phyloP scores from a whole-genome alignment of 2,797 vertebrate species.

The Tragelaphus eurycerus region DNA sequence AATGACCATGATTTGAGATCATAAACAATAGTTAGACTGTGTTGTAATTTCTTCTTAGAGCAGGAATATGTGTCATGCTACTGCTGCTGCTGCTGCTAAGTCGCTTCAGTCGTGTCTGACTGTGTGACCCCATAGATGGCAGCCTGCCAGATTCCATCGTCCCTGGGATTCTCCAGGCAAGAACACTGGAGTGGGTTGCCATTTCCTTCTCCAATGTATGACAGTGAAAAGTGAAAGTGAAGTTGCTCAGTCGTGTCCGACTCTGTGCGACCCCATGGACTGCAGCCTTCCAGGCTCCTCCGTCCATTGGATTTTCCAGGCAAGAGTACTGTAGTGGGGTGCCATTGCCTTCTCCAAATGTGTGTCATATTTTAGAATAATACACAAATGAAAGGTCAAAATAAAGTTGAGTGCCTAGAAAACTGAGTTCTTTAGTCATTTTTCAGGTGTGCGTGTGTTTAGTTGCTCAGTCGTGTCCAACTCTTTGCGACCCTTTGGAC shows the following conservation, averaged over 20 bases:
- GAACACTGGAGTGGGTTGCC: too few relatives aligned
- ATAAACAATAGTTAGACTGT: not conserved
- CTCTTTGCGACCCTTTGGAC: not conserved
- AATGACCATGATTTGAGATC: not conserved
- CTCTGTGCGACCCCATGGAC: not conserved
- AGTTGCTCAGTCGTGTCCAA: accelerated
- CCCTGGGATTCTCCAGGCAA: too few relatives aligned
- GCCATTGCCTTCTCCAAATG: not conserved
- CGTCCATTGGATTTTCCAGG: not conserved
- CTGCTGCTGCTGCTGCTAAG: too few relatives aligned
- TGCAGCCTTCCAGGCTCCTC: not conserved
- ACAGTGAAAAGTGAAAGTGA: too few relatives aligned
- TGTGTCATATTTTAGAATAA: not conserved
- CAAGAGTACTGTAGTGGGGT: not conserved
- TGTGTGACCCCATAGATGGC: accelerated
- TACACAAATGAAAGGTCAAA: not conserved
- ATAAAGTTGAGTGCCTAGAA: not conserved
- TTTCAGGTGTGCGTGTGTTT: not conserved
- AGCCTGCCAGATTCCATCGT: too few relatives aligned
- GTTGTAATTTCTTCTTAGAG: not conserved
- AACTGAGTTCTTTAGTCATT: not conserved
- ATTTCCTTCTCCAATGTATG: too few relatives aligned
- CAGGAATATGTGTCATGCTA: not conserved
- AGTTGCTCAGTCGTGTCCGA: accelerated
- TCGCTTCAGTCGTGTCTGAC: accelerated